phyloP scores from a whole-genome alignment of 2,113 vertebrate species.

The Onychorhynchus coronatus region DNA sequence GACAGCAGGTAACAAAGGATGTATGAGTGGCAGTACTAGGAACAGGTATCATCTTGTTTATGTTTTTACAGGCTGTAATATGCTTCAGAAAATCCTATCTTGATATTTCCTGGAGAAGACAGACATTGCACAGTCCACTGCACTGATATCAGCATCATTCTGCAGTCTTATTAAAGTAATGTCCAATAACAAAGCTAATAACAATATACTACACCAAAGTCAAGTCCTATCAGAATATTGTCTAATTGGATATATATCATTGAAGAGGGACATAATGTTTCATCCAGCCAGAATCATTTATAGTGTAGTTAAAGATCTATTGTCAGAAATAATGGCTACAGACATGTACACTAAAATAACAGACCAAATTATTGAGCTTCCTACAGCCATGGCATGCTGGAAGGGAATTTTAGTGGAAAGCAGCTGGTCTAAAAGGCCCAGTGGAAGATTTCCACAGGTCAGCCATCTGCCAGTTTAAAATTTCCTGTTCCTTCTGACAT shows the following conservation, averaged over 20 bases:
- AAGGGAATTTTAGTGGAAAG: neutral
- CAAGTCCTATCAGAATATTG: neutral
- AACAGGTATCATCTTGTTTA: neutral
- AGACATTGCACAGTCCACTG: neutral
- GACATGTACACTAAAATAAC: neutral
- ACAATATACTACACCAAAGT: neutral
- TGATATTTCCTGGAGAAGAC: neutral
- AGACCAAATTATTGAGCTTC: neutral
- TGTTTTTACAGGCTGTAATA: neutral
- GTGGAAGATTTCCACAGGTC: neutral
- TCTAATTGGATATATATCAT: neutral
- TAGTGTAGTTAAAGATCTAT: neutral
- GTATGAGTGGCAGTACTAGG: neutral
- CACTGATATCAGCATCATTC: neutral
- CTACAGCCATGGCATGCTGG: neutral
- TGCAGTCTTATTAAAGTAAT: neutral
- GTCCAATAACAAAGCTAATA: neutral
- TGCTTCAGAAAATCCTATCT: neutral
- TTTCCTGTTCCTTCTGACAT: neutral
- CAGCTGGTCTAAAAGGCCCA: neutral
- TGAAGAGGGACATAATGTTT: neutral
- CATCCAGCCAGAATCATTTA: neutral
- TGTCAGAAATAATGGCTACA: neutral
- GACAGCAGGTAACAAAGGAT: neutral
- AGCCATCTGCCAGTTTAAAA: neutral